These are phyloP conservation scores for Nemotelus pantherinus DNA, from an alignment of 2,888 invertebrate species.

Conservation along the genomic window DNA sequence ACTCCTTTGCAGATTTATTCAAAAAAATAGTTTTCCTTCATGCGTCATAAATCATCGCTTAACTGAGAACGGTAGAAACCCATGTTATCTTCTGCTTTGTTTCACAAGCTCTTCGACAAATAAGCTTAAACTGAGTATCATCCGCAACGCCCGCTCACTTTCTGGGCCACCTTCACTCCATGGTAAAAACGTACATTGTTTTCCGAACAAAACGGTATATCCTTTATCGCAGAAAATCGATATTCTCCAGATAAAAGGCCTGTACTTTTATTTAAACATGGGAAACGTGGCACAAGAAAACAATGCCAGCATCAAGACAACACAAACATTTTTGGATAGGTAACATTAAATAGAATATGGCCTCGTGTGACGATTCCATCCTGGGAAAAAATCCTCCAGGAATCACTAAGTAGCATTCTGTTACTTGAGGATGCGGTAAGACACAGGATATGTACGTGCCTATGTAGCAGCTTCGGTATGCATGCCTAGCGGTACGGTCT, in stretches of 20 bases:
- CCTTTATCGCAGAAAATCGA: constrained; percentile 36
- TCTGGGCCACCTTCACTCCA: neutral
- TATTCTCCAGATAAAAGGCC: constrained; percentile 40
- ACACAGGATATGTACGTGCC: no score
- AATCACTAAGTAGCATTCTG: neutral
- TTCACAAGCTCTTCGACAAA: constrained; percentile 31
- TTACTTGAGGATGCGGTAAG: no score
- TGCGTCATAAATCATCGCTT: neutral
- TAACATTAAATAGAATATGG: neutral
- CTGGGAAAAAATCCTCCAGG: neutral
- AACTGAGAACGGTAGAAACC: neutral
- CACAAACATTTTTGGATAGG: neutral
- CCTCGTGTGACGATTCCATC: neutral
- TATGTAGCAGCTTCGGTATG: no score
- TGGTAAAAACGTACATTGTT: constrained; percentile 4
- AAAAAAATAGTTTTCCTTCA: neutral
- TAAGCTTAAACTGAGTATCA: constrained; percentile 13
- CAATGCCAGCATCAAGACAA: constrained; percentile 30
- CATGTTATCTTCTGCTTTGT: constrained; percentile 16
- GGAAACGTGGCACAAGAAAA: constrained; percentile 4
- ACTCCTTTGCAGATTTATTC: no score
- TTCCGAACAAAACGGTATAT: constrained; percentile 19
- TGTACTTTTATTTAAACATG: constrained; percentile 28
- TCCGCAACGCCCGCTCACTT: neutral
- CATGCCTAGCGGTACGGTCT: neutral